Conservation (phyloP, 2,797 vertebrate species). For the Coregonus ussuriensis region DNA sequence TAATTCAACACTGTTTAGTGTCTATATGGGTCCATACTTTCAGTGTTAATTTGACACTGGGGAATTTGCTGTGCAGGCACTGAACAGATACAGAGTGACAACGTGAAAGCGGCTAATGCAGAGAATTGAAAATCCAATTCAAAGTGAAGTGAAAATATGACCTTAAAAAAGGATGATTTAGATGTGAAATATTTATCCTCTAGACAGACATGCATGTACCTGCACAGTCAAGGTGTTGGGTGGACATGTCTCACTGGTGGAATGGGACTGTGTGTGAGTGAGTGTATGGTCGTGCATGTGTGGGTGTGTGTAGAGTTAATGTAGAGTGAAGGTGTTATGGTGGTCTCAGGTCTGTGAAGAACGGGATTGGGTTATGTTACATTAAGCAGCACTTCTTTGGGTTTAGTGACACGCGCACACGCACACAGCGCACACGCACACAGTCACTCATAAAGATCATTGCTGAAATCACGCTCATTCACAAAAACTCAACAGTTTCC, state of each 20-base stretch:
- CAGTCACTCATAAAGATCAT: slow-evolving; percentile 16
- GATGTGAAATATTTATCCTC: slow-evolving; percentile 13
- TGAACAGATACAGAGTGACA: not conserved
- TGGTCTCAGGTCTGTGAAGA: slow-evolving; percentile 39
- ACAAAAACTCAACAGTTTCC: slow-evolving; percentile 40
- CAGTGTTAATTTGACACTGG: not conserved
- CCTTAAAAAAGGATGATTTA: slow-evolving; percentile 15
- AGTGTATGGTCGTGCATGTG: slow-evolving; percentile 6
- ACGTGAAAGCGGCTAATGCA: not conserved
- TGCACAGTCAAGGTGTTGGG: slow-evolving; percentile 11
- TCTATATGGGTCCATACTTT: no score
- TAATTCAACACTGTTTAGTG: no score
- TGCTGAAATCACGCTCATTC: slow-evolving; percentile 43
- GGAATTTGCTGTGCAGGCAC: not conserved
- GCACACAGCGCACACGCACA: not conserved
- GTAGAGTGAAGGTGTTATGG: slow-evolving; percentile 18
- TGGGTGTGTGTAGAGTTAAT: not conserved
- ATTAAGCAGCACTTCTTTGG: slow-evolving; percentile 44
- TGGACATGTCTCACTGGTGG: slow-evolving; percentile 9
- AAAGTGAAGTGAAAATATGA: not conserved
- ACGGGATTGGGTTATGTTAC: slow-evolving; percentile 32
- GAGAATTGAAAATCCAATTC: not conserved
- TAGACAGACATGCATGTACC: slow-evolving; percentile 16
- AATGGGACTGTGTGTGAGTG: slow-evolving; percentile 3
- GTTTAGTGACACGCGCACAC: slow-evolving; percentile 34